A percentile compares a stretch with the other conserved stretches of the same genome.
Conservation (phyloP, 2,888 invertebrate species). For the Pecten maximus region DNA sequence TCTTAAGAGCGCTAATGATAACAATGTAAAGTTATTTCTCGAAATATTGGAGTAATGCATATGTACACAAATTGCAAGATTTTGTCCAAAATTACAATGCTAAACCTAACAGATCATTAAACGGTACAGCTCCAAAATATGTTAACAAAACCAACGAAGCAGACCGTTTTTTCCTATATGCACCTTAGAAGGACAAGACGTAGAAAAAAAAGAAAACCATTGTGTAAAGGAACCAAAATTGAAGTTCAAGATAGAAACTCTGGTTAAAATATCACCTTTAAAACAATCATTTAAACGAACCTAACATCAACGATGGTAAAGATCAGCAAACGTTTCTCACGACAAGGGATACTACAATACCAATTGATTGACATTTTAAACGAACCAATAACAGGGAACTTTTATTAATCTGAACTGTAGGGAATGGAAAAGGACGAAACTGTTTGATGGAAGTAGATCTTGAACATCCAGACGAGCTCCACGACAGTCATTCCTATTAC, state of each 20-base stretch:
- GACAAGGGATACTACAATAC: slow-evolving; percentile 48
- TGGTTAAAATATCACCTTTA: slow-evolving; percentile 40
- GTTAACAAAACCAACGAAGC: slow-evolving; percentile 44
- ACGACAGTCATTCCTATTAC: too few relatives aligned
- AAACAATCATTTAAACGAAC: slow-evolving; percentile 39
- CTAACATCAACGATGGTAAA: slow-evolving; percentile 42
- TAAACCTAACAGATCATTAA: slow-evolving; percentile 46
- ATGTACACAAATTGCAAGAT: slow-evolving; percentile 44
- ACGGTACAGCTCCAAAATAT: slow-evolving; percentile 42
- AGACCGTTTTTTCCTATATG: too few relatives aligned
- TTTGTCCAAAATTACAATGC: slow-evolving; percentile 43
- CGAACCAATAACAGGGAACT: slow-evolving; percentile 45
- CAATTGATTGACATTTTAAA: slow-evolving; percentile 42
- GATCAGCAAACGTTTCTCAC: slow-evolving; percentile 40
- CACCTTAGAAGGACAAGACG: neutral
- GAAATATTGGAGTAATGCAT: slow-evolving; percentile 41
- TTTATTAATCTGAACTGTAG: too few relatives aligned
- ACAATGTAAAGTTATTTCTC: slow-evolving; percentile 49
- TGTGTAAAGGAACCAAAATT: slow-evolving; percentile 2
- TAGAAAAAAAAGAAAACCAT: too few relatives aligned
- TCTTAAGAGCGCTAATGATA: slow-evolving; percentile 5
- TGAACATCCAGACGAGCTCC: too few relatives aligned
- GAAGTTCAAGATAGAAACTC: slow-evolving; percentile 37
- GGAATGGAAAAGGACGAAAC: slow-evolving; percentile 49
- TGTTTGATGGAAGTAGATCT: slow-evolving; percentile 40